Conservation (phyloP, 2,797 vertebrate genomes). For the Hybognathus amarus region DNA sequence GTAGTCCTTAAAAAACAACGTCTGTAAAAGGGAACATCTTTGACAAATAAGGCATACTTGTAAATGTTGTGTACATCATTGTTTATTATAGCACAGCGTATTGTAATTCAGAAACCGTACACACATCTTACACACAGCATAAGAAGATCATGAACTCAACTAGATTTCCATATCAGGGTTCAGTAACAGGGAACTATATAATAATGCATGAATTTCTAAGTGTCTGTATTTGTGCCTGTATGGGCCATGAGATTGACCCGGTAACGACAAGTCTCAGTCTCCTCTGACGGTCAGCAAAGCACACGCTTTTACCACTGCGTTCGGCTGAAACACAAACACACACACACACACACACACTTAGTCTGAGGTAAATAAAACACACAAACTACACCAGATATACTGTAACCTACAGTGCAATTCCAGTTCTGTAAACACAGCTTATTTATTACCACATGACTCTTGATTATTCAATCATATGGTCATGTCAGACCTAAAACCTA, state of each 20-base stretch:
- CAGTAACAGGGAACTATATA: background rate
- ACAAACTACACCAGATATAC: background rate
- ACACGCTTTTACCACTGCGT: slow-evolving; percentile 76
- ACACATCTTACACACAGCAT: background rate
- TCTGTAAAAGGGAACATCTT: no score
- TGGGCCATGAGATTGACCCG: slow-evolving; percentile 80
- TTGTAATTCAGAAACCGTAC: no score
- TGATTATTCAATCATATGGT: no score
- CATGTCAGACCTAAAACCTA: no score
- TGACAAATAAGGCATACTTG: background rate
- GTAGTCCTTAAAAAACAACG: no score
- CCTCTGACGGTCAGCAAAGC: slow-evolving; percentile 81
- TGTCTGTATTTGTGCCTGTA: slow-evolving; percentile 55
- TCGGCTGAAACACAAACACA: slow-evolving; percentile 71
- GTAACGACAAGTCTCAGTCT: slow-evolving; percentile 80
- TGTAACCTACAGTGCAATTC: background rate
- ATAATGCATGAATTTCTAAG: background rate
- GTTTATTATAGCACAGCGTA: slow-evolving; percentile 3
- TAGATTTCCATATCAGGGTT: background rate
- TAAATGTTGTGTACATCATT: background rate
- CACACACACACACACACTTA: slow-evolving; percentile 30
- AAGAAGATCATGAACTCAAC: background rate
- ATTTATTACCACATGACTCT: background rate
- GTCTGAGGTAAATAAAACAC: background rate
- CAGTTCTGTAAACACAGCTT: background rate